Percentiles rank a stretch among this genome's conserved stretches.
These are phyloP conservation scores for Campopleginae sp. DNA, from an alignment of 2,888 invertebrate genomes.

Conservation along the genomic window DNA sequence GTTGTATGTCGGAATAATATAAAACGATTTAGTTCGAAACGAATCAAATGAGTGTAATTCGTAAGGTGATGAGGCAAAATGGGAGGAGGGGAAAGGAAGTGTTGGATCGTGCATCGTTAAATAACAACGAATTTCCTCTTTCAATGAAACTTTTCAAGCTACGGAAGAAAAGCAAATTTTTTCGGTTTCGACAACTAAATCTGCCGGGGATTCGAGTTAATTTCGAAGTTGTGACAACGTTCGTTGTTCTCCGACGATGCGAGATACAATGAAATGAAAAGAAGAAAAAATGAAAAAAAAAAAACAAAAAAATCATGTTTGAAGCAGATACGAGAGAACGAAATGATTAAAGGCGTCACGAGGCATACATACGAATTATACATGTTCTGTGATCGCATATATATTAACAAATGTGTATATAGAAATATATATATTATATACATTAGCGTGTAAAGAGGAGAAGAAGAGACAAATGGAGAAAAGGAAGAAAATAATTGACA, in stretches of 20 bases:
- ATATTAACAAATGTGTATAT: conserved; percentile 66
- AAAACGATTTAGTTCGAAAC: conserved; percentile 52
- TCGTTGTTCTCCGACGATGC: neutral
- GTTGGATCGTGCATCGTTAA: conserved; percentile 63
- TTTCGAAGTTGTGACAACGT: neutral
- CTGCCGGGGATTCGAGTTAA: neutral
- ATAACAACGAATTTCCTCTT: conserved; percentile 36
- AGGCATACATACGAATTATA: conserved; percentile 79
- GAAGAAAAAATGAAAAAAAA: conserved; percentile 62
- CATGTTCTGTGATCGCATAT: conserved; percentile 81
- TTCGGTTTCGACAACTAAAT: neutral
- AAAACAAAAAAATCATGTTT: too few relatives aligned
- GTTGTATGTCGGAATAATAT: conserved; percentile 42
- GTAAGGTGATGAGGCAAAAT: conserved; percentile 66
- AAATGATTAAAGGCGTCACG: conserved; percentile 69
- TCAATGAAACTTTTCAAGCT: neutral
- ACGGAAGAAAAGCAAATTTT: neutral
- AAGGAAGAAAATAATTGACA: conserved; percentile 26
- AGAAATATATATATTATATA: conserved; percentile 69
- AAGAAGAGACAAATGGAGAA: conserved; percentile 20
- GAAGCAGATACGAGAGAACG: conserved; percentile 57
- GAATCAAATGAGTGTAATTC: conserved; percentile 79
- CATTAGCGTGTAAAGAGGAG: conserved; percentile 69
- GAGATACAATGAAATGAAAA: conserved; percentile 29
- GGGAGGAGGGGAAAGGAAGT: neutral